These are phyloP conservation scores for Lasioglossum zephyrum DNA, from an alignment of 2,888 invertebrate species.

Conservation along the genomic window DNA sequence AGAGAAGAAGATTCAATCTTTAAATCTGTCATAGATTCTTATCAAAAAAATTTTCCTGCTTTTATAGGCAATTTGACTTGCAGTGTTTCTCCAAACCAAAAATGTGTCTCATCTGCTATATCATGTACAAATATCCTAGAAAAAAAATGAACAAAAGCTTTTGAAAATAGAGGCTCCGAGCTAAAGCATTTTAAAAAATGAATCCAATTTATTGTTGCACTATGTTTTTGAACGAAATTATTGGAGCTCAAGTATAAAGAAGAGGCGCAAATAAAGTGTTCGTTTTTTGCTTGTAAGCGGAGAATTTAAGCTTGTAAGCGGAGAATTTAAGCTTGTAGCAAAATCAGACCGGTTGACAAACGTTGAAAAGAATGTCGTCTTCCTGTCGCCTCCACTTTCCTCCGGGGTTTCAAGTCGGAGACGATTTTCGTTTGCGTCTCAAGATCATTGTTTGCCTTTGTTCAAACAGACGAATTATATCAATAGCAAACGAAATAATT, in stretches of 20 bases:
- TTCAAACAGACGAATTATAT: neutral
- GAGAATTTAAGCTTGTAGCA: neutral
- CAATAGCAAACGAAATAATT: constrained; percentile 4
- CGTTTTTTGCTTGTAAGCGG: neutral
- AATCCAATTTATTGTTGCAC: too few species aligned
- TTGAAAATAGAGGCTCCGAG: too few species aligned
- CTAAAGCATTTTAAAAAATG: too few species aligned
- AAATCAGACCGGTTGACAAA: neutral
- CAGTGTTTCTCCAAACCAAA: too few species aligned
- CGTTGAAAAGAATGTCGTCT: neutral
- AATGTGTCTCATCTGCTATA: too few species aligned
- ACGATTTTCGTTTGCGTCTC: neutral
- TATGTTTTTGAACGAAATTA: neutral
- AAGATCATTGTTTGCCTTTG: neutral
- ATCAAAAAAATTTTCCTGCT: too few species aligned
- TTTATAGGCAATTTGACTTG: too few species aligned
- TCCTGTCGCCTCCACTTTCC: neutral
- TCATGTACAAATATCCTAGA: too few species aligned
- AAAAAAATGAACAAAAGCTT: too few species aligned
- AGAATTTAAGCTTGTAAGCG: neutral
- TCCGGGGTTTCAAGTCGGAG: neutral
- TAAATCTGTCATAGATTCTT: too few species aligned
- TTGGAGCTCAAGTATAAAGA: neutral
- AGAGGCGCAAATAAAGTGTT: neutral
- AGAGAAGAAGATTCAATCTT: too few species aligned